Conservation (phyloP, 2,113 vertebrate genomes). For the Sterna hirundo region DNA sequence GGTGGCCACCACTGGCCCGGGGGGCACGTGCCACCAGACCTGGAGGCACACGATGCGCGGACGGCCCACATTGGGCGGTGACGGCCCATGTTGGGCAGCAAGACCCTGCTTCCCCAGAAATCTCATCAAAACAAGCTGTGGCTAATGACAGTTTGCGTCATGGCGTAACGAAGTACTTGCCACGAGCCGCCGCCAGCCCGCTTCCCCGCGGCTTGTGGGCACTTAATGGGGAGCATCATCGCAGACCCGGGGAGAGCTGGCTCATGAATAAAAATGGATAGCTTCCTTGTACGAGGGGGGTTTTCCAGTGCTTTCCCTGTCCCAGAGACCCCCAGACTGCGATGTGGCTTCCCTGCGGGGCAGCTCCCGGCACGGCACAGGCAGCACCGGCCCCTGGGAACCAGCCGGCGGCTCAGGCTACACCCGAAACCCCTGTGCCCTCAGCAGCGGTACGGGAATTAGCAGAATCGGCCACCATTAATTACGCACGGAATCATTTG, state of each 20-base stretch:
- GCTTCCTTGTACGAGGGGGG: not conserved
- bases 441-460: not conserved
- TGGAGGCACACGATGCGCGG: fast-evolving
- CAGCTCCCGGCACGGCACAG: not conserved
- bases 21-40: fast-evolving
- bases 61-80: fast-evolving
- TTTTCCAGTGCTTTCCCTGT: not conserved
- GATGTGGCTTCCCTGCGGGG: fast-evolving
- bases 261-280: not conserved
- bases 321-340: not conserved
- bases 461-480: not conserved
- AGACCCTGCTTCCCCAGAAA: not conserved
- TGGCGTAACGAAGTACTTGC: not conserved
- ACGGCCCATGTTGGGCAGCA: not conserved
- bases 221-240: not conserved
- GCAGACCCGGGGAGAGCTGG: not conserved
- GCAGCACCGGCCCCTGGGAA: not conserved
- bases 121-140: not conserved
- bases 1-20: fast-evolving
- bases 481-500: conserved; percentile 28
- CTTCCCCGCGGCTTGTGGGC: not conserved
- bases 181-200: not conserved
- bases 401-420: fast-evolving
- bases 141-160: not conserved
- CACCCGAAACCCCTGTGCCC: not conserved